phyloP scores from a whole-genome alignment of 64 coral and sea anemone genomes.

The Astreopora myriophthalma region DNA sequence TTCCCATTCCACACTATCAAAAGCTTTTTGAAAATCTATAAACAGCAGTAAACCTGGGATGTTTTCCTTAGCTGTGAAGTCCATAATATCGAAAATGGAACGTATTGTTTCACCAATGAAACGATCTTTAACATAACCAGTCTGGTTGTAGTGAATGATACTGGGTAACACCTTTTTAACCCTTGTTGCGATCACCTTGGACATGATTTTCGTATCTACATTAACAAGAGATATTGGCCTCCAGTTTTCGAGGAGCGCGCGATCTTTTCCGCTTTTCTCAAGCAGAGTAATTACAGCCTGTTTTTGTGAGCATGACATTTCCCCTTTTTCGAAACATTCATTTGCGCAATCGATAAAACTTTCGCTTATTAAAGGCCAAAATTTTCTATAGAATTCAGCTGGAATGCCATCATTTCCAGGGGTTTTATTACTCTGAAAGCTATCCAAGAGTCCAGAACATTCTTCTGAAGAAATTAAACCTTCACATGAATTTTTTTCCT shows the following conservation, averaged over 20 bases:
- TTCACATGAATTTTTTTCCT: background rate
- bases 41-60: background rate
- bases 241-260: background rate
- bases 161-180: slow-evolving; percentile 21
- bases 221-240: background rate
- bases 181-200: slow-evolving; percentile 19
- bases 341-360: slow-evolving; percentile 21
- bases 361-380: background rate
- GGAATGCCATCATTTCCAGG: slow-evolving; percentile 28
- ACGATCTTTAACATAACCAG: slow-evolving; percentile 23
- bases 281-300: slow-evolving; percentile 28
- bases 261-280: slow-evolving; percentile 33
- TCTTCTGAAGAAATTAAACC: background rate
- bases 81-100: slow-evolving; percentile 24
- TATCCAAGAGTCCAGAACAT: background rate
- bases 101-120: slow-evolving; percentile 34
- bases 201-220: slow-evolving; percentile 27
- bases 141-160: slow-evolving; percentile 9
- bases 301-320: slow-evolving; percentile 52
- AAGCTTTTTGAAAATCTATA: no score
- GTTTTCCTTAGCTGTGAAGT: slow-evolving; percentile 27
- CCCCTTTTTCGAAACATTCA: slow-evolving; percentile 26
- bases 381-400: slow-evolving; percentile 52
- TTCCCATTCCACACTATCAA: background rate
- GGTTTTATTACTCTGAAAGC: background rate